Conservation (phyloP, 2,113 vertebrate species). For the Silurus glanis region DNA sequence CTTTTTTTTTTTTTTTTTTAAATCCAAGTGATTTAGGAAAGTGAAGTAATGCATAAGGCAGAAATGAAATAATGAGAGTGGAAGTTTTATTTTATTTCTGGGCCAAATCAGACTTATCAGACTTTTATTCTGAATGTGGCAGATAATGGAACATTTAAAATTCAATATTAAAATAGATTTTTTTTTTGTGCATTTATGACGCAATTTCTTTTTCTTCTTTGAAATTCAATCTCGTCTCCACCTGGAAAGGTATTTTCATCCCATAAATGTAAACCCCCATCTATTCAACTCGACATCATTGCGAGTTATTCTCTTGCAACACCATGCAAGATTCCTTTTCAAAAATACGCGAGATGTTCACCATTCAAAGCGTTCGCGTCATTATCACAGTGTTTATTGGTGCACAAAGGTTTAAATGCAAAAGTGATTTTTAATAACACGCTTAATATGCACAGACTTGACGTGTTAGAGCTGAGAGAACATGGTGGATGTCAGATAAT, state of each 20-base stretch:
- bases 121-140: neutral
- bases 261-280: slow-evolving; percentile 27
- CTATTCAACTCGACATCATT: slow-evolving; percentile 11
- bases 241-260: slow-evolving; percentile 15
- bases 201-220: neutral
- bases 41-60: neutral
- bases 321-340: neutral
- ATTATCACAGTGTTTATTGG: slow-evolving; percentile 9
- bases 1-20: too few species aligned
- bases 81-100: neutral
- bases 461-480: neutral
- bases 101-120: neutral
- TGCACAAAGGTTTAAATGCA: neutral
- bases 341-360: neutral
- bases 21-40: neutral
- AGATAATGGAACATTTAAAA: neutral
- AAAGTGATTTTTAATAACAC: neutral
- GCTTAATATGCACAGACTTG: neutral
- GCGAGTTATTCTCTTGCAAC: slow-evolving; percentile 16
- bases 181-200: slow-evolving; percentile 10
- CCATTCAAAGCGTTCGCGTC: neutral
- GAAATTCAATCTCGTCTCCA: neutral
- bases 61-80: slow-evolving; percentile 3
- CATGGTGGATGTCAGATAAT: neutral
- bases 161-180: neutral